A percentile compares a stretch with the other conserved stretches of the same genome.
Evolutionary conservation across 2,888 invertebrate genomes (phyloP).

Genomic region (Clitarchus hookeri): DNA sequence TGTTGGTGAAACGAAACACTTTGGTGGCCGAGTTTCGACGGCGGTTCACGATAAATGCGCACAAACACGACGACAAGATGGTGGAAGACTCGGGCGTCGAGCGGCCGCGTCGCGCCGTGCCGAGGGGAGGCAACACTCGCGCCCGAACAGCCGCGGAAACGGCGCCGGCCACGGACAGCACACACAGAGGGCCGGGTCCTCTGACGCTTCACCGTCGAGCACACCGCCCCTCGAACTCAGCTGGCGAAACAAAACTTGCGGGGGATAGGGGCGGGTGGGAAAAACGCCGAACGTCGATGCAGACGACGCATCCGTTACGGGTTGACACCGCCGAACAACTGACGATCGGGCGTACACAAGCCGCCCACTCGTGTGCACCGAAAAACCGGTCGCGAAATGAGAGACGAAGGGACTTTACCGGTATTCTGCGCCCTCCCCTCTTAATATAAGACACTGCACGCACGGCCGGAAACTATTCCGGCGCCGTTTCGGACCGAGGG

Average conservation of each 20-base stretch:
- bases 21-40: not conserved
- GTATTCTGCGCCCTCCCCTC: not conserved
- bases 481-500: not conserved
- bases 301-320: conserved; percentile 35
- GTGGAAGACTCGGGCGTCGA: conserved; percentile 29
- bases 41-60: conserved; percentile 33
- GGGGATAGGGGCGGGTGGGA: not conserved
- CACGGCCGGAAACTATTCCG: not conserved
- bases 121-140: not conserved
- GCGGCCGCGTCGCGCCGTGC: not conserved
- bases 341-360: conserved; percentile 32
- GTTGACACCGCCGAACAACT: conserved; percentile 34
- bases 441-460: not conserved
- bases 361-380: conserved; percentile 18
- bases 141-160: not conserved
- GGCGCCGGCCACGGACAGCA: not conserved
- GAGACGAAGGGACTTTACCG: not conserved
- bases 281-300: conserved; percentile 28
- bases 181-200: not conserved
- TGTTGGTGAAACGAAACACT: not conserved
- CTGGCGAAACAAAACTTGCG: not conserved
- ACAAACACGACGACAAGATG: conserved; percentile 36
- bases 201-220: not conserved
- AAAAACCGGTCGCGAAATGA: not conserved
- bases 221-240: not conserved